Evolutionary conservation across 2,888 invertebrate genomes (phyloP).

Genomic region (Epinotia demarniana): DNA sequence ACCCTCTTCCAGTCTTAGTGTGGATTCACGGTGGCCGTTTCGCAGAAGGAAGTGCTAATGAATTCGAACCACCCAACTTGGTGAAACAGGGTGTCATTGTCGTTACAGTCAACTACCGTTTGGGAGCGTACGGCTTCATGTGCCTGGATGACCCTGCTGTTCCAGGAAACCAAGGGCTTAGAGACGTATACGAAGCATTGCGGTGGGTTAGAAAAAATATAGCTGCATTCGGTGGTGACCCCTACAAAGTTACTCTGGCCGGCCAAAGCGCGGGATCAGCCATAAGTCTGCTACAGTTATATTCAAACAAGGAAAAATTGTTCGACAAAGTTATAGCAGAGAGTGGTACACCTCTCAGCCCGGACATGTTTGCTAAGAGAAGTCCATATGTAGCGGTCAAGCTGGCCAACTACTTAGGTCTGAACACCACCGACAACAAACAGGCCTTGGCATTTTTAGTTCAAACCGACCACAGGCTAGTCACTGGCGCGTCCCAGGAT

Average conservation of each 20-base stretch:
- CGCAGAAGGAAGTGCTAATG: slow-evolving; percentile 61
- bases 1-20: slow-evolving; percentile 73
- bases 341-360: slow-evolving; percentile 73
- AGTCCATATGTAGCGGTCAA: slow-evolving; percentile 68
- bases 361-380: slow-evolving; percentile 68
- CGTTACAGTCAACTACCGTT: slow-evolving; percentile 75
- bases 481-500: slow-evolving; percentile 66
- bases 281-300: slow-evolving; percentile 71
- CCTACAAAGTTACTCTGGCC: slow-evolving; percentile 72
- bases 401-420: slow-evolving; percentile 68
- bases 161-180: slow-evolving; percentile 77
- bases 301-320: slow-evolving; percentile 70
- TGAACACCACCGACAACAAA: slow-evolving; percentile 64
- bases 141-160: slow-evolving; percentile 70
- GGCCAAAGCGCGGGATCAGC: slow-evolving; percentile 75
- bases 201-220: slow-evolving; percentile 74
- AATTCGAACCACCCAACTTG: slow-evolving; percentile 64
- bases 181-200: slow-evolving; percentile 74
- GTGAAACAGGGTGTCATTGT: slow-evolving; percentile 72
- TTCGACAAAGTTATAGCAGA: slow-evolving; percentile 73
- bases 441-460: slow-evolving; percentile 68
- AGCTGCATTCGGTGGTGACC: slow-evolving; percentile 75
- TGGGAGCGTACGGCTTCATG: slow-evolving; percentile 78
- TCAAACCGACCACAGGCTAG: slow-evolving; percentile 61
- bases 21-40: slow-evolving; percentile 79